Percentiles rank a stretch among this genome's conserved stretches.
phyloP scores from a whole-genome alignment of 2,888 invertebrate species.

The Hypolimnas misippus region DNA sequence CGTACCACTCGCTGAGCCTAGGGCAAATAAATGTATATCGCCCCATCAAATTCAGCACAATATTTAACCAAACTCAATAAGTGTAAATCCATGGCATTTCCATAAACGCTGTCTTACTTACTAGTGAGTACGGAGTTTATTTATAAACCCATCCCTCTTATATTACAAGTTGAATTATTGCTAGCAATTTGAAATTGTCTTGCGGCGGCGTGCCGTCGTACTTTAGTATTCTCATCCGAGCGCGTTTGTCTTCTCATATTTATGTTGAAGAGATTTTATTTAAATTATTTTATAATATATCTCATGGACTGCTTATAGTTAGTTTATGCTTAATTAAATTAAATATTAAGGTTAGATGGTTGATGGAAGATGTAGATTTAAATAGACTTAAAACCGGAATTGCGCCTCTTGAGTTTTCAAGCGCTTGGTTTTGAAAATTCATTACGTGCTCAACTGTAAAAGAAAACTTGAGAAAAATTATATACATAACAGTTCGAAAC shows the following conservation, averaged over 20 bases:
- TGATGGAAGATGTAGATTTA: too few relatives aligned
- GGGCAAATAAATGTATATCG: conserved; percentile 30
- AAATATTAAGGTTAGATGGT: not conserved
- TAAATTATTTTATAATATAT: conserved; percentile 31
- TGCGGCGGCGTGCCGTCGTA: conserved; percentile 50
- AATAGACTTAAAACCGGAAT: too few relatives aligned
- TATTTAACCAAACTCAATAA: conserved; percentile 53
- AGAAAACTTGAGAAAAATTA: too few relatives aligned
- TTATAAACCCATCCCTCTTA: conserved; percentile 56
- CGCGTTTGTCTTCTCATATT: conserved; percentile 42
- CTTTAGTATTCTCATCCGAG: conserved; percentile 41
- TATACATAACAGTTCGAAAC: too few relatives aligned
- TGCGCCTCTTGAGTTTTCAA: too few relatives aligned
- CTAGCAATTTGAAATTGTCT: conserved; percentile 58
- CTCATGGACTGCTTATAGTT: not conserved
- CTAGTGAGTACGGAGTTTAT: conserved; percentile 51
- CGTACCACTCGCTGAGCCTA: conserved; percentile 7
- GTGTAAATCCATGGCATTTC: conserved; percentile 57
- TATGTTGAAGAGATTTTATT: conserved; percentile 39
- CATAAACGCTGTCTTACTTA: conserved; percentile 55
- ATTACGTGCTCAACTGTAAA: not conserved
- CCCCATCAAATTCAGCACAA: conserved; percentile 33
- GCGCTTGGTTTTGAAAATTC: too few relatives aligned
- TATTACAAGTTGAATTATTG: conserved; percentile 56
- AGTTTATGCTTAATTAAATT: not conserved